A percentile compares a stretch with the other conserved stretches of the same genome.
phyloP scores from a whole-genome alignment of 1,140 invertebrate genomes.

The Samia ricini region DNA sequence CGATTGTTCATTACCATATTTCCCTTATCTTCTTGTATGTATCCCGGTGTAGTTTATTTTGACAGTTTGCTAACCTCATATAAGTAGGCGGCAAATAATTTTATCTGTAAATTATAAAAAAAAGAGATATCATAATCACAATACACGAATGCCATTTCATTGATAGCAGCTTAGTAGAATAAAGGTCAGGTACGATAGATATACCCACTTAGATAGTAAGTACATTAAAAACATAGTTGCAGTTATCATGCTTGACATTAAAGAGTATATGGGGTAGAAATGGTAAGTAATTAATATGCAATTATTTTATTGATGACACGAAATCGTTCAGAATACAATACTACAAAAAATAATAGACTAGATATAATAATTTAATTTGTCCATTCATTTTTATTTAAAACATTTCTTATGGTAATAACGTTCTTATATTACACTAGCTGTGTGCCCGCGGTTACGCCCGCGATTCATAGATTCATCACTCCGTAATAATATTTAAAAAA shows the following conservation, averaged over 20 bases:
- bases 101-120: conserved; percentile 85
- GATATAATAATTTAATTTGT: no score
- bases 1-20: neutral
- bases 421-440: no score
- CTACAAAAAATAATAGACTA: no score
- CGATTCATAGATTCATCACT: no score
- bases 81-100: conserved; percentile 91
- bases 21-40: neutral
- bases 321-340: no score
- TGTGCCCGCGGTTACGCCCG: no score
- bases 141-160: conserved; percentile 4
- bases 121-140: conserved; percentile 8
- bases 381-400: no score
- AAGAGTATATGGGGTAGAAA: no score
- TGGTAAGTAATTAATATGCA: no score
- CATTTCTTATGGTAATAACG: no score
- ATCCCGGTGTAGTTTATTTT: conserved; percentile 29
- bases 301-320: no score
- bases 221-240: neutral
- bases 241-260: neutral
- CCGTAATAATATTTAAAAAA: no score
- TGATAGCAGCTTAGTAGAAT: conserved; percentile 9
- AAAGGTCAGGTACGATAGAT: neutral
- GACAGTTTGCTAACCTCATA: conserved; percentile 85
- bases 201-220: neutral